A percentile compares a stretch with the other conserved stretches of the same genome.
These are phyloP conservation scores for Linepithema humile DNA, from an alignment of 1,140 invertebrate genomes.

Conservation along the genomic window DNA sequence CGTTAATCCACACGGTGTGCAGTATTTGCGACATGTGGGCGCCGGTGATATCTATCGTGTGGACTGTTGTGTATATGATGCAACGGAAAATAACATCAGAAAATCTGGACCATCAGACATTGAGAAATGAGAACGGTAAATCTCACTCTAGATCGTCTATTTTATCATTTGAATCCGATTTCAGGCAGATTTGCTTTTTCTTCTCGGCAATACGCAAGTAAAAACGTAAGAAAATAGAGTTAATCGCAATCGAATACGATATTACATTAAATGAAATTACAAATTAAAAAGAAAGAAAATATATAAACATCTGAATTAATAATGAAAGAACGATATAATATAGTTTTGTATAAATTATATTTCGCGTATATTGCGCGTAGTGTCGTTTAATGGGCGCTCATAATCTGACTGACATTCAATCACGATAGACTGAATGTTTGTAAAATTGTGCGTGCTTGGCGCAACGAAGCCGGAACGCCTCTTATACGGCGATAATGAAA, in stretches of 20 bases:
- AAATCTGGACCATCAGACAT: conserved; percentile 20
- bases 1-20: not conserved
- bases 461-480: not conserved
- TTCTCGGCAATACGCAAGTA: not conserved
- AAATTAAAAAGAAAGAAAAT: not conserved
- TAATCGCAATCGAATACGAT: not conserved
- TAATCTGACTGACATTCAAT: not conserved
- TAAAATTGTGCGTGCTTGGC: not conserved
- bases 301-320: not conserved
- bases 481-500: conserved; percentile 16
- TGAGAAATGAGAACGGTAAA: conserved; percentile 39
- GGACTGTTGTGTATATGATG: conserved; percentile 65
- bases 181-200: not conserved
- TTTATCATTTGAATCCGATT: conserved; percentile 16
- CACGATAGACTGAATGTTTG: not conserved
- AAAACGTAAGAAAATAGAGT: not conserved
- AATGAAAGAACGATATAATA: too few species aligned
- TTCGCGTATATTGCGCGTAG: not conserved
- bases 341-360: too few species aligned
- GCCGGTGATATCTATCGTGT: conserved; percentile 68
- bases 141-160: conserved; percentile 10
- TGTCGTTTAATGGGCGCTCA: not conserved
- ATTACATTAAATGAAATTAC: not conserved
- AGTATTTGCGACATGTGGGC: conserved; percentile 62
- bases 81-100: conserved; percentile 57